phyloP scores from a whole-genome alignment of 1,140 invertebrate genomes.

The Danaus plexippus region DNA sequence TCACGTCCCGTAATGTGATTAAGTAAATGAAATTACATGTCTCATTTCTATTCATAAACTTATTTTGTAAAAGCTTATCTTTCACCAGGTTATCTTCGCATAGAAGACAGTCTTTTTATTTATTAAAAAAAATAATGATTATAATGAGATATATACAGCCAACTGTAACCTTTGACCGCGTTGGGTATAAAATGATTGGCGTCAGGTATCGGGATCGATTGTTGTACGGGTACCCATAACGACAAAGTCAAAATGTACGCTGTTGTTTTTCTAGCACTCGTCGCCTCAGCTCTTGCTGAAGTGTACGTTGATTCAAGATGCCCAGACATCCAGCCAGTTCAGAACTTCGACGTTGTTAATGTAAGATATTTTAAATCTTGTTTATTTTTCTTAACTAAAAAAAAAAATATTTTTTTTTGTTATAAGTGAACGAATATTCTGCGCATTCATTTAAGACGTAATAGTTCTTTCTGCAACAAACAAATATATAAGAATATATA shows the following conservation, averaged over 20 bases:
- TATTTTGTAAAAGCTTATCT: too few relatives aligned
- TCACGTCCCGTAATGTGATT: too few relatives aligned
- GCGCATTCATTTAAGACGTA: too few relatives aligned
- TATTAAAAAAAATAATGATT: conserved; percentile 6
- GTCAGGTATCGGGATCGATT: neutral
- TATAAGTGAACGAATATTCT: too few relatives aligned
- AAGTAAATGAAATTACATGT: too few relatives aligned
- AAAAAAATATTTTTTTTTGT: neutral
- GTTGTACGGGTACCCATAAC: too few relatives aligned
- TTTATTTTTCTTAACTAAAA: neutral
- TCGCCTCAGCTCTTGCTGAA: conserved; percentile 29
- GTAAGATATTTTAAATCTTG: conserved; percentile 28
- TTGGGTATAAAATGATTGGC: conserved; percentile 5
- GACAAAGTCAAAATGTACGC: conserved; percentile 24
- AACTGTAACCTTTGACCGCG: conserved; percentile 5
- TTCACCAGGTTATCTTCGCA: too few relatives aligned
- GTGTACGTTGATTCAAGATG: conserved; percentile 22
- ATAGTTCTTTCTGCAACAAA: too few relatives aligned
- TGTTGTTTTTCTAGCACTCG: conserved; percentile 27
- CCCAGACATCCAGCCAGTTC: conserved; percentile 37
- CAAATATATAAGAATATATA: too few relatives aligned
- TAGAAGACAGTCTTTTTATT: neutral
- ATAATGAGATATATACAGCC: conserved; percentile 18
- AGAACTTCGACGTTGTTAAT: conserved; percentile 41
- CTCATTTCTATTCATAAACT: too few relatives aligned